These are phyloP conservation scores for Meiosimyza decipiens DNA, from an alignment of 2,888 invertebrate species.

Conservation along the genomic window DNA sequence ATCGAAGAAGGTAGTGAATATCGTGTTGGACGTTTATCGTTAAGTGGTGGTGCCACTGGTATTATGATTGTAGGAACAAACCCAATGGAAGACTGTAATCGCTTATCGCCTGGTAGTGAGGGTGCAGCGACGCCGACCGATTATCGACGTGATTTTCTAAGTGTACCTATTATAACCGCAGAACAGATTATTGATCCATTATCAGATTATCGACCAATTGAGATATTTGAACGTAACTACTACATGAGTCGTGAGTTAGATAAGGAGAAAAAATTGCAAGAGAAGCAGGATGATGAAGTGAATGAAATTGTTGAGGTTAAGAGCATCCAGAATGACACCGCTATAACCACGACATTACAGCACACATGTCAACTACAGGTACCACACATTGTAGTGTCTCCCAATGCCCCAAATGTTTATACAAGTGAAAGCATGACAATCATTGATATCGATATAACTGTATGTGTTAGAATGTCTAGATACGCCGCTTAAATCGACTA, in stretches of 20 bases:
- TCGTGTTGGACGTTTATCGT: conserved; percentile 57
- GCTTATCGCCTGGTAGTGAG: conserved; percentile 51
- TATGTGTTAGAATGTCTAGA: conserved; percentile 47
- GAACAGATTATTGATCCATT: conserved; percentile 62
- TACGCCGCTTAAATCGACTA: background rate
- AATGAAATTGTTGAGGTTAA: conserved; percentile 2
- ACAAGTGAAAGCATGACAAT: conserved; percentile 73
- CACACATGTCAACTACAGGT: conserved; percentile 62
- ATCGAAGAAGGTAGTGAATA: conserved; percentile 57
- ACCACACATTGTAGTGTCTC: conserved; percentile 57
- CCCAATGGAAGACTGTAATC: conserved; percentile 56
- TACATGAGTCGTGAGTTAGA: conserved; percentile 60
- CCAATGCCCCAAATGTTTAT: conserved; percentile 59
- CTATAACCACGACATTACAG: conserved; percentile 43
- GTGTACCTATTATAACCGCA: conserved; percentile 58
- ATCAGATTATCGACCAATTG: conserved; percentile 63
- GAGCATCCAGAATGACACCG: conserved; percentile 44
- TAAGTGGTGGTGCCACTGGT: conserved; percentile 57
- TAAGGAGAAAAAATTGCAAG: conserved; percentile 48
- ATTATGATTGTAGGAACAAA: no score
- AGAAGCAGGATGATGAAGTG: conserved; percentile 22
- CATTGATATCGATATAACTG: conserved; percentile 72
- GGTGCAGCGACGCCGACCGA: conserved; percentile 51
- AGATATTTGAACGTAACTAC: conserved; percentile 65
- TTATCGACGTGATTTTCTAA: conserved; percentile 57